Evolutionary conservation across 2,113 vertebrate genomes (phyloP).

Genomic region (Perca schrenkii): DNA sequence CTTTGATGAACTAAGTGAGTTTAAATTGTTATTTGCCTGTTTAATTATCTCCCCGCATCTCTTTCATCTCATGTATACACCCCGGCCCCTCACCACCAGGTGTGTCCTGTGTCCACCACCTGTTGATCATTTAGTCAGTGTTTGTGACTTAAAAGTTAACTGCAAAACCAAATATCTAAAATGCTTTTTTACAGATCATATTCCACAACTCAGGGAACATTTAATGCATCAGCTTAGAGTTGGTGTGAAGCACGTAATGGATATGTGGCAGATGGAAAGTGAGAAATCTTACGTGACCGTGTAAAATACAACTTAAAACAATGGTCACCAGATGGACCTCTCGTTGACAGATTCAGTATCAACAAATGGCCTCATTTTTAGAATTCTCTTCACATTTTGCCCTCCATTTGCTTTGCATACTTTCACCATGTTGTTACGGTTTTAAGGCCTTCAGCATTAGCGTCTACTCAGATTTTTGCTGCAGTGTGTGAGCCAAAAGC

Average conservation of each 20-base stretch:
- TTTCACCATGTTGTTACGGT: constrained; percentile 58
- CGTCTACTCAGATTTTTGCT: constrained; percentile 40
- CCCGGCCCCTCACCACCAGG: background rate
- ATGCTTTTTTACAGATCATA: constrained; percentile 23
- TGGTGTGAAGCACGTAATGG: constrained; percentile 35
- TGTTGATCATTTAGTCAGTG: background rate
- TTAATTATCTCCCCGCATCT: background rate
- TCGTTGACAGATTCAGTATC: constrained; percentile 56
- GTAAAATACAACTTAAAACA: constrained; percentile 54
- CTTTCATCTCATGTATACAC: constrained; percentile 13
- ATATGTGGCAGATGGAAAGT: constrained; percentile 47
- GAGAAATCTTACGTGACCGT: constrained; percentile 43
- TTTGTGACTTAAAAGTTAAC: background rate
- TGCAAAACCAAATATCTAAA: background rate
- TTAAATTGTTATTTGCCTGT: constrained; percentile 17
- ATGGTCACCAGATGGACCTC: constrained; percentile 42
- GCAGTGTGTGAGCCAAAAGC: constrained; percentile 24
- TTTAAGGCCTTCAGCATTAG: constrained; percentile 41
- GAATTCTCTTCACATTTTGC: constrained; percentile 32
- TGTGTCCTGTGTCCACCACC: background rate
- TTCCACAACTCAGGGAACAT: background rate
- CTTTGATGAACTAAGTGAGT: constrained; percentile 98
- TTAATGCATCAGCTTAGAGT: constrained; percentile 38
- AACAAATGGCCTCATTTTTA: constrained; percentile 44
- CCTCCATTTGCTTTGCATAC: constrained; percentile 55